Evolutionary conservation across 92 coral and sea anemone genomes (phyloP).

Genomic region (Phenganax marumi): DNA sequence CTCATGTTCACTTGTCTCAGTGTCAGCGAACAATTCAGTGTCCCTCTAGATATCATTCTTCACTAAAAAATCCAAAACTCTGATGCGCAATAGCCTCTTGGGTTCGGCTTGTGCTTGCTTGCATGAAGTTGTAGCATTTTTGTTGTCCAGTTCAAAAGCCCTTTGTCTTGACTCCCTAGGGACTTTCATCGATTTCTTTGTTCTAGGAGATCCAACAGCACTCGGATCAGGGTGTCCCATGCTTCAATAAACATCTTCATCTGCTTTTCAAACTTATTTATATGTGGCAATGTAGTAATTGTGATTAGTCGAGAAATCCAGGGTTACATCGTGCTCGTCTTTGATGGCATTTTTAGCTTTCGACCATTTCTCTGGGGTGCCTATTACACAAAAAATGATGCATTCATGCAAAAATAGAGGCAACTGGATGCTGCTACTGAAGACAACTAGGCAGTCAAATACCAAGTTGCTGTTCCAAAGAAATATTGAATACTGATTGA

Average conservation of each 20-base stretch:
- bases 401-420: no score
- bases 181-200: background rate
- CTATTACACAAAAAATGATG: no score
- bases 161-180: background rate
- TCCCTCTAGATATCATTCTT: background rate
- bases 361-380: constrained; percentile 19
- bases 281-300: constrained; percentile 14
- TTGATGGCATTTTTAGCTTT: background rate
- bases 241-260: background rate
- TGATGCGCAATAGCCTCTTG: background rate
- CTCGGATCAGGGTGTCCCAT: constrained; percentile 5
- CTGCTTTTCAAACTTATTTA: constrained; percentile 3
- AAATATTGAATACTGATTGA: no score
- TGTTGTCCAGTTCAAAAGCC: background rate
- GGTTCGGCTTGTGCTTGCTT: background rate
- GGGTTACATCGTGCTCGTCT: background rate
- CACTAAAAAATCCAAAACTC: background rate
- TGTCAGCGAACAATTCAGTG: background rate
- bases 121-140: background rate
- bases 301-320: background rate
- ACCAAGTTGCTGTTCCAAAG: no score
- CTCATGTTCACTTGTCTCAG: background rate
- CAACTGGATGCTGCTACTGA: no score
- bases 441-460: no score
- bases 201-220: constrained; percentile 1